Base-by-base conservation (phyloP, 35 echinoderm and acorn worm genomes). In the Acanthaster planci region DNA sequence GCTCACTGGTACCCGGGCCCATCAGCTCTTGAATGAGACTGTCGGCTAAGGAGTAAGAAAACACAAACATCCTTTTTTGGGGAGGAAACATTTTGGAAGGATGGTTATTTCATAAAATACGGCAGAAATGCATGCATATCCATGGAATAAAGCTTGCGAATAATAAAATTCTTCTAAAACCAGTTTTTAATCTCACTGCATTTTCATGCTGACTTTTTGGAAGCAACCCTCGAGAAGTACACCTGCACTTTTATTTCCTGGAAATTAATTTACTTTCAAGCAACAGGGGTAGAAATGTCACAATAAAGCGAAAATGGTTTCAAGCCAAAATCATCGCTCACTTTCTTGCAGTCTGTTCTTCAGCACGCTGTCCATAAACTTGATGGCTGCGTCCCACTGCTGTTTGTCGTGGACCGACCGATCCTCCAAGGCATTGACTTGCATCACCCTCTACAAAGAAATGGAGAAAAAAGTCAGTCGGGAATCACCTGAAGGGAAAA, bases 401-500 rank as follows among this genome's bases (percentile, higher is more conserved):
- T 90, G 85, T 1, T 89, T 83, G 37, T 99, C 96, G 51, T 90
- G 92, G 1, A 99, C 92, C 1, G 96, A 91, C 21, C 96, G 60
- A 79, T 99, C 96, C 85, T 99, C 96, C 38, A 99, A 40, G 1
- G 96, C 86, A 60, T 99, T 99, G 16, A 99, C 53, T 60, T 99
- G 92, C 42, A 93, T 93, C 19, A 93, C 95, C 78, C 88, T 90
- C 95, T 97, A 77, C 37, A 40, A 57, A 82, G 42, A 47, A 6
- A 4, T 12, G n/a, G n/a, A n/a, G n/a, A n/a, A 47, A 4, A 47
- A 47, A 12, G 42, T 47, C 4, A 47, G 4, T 47, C 4, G 12
- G 4, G 42, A 47, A 47, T 12, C 4, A 47, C 4, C 42, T 47
- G 42, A 6, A 47, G 4, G 4, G 42, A 4, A 6, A 47, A 12